A percentile compares a stretch with the other conserved stretches of the same genome.
Conservation (phyloP, 2,797 vertebrate species). For the Todus mexicanus region DNA sequence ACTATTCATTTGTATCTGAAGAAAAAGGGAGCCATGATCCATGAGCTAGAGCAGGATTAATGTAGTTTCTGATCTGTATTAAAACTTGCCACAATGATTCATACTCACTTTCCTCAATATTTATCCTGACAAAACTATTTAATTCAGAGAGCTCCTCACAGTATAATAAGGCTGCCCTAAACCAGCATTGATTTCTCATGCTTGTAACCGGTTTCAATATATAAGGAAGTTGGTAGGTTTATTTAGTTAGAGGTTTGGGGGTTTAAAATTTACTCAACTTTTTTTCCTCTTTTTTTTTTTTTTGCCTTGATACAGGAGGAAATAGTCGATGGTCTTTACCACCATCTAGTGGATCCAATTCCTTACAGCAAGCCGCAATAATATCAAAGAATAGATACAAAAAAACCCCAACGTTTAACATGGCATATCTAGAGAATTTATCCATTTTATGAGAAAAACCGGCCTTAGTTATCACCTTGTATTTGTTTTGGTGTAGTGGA, state of each 20-base stretch:
- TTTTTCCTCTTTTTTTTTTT: background rate
- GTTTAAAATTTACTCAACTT: background rate
- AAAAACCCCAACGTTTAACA: background rate
- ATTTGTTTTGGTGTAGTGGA: accelerated
- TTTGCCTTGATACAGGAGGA: background rate
- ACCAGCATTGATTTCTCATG: background rate
- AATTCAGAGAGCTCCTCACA: constrained; percentile 44
- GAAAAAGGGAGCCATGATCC: constrained; percentile 25
- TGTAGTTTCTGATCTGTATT: constrained; percentile 77
- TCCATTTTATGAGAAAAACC: background rate
- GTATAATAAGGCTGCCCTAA: constrained; percentile 4
- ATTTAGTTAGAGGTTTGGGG: background rate
- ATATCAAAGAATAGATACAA: background rate
- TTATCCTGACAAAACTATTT: constrained; percentile 73
- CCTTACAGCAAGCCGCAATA: constrained; percentile 28
- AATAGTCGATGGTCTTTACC: constrained; percentile 70
- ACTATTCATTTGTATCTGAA: constrained; percentile 77
- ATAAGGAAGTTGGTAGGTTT: background rate
- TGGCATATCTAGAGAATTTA: background rate
- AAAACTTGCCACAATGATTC: constrained; percentile 78
- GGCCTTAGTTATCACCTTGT: background rate
- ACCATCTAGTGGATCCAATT: constrained; percentile 76
- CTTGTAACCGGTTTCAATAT: background rate
- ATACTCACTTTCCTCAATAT: constrained; percentile 71
- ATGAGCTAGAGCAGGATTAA: constrained; percentile 74